Conservation (phyloP, 2,888 invertebrate genomes). For the Bibio marci region DNA sequence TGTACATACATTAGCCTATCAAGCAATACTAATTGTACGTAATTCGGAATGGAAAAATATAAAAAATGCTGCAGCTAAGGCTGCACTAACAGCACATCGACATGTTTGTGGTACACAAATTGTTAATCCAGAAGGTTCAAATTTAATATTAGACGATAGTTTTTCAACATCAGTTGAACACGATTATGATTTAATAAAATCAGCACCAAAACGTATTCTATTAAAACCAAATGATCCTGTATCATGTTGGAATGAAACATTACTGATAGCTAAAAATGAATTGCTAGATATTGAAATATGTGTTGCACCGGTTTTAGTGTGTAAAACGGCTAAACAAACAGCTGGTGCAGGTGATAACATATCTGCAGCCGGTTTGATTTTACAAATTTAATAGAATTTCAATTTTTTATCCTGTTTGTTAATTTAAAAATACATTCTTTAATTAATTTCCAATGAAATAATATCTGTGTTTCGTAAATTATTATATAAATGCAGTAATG, state of each 20-base stretch:
- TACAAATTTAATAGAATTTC: conserved; percentile 47
- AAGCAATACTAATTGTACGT: conserved; percentile 57
- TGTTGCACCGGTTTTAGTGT: conserved; percentile 69
- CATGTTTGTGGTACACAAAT: conserved; percentile 58
- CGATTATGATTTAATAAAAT: conserved; percentile 20
- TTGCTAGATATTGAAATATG: conserved; percentile 43
- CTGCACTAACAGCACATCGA: conserved; percentile 63
- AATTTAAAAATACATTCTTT: no score
- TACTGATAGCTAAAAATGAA: conserved; percentile 17
- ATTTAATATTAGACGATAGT: conserved; percentile 63
- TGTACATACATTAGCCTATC: conserved; percentile 76
- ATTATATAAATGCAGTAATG: no score
- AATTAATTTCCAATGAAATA: no score
- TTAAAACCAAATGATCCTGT: conserved; percentile 56
- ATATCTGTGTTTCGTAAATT: no score
- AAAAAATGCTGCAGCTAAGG: conserved; percentile 64
- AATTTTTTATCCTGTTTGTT: no score
- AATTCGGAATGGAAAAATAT: conserved; percentile 59
- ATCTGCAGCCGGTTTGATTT: conserved; percentile 70
- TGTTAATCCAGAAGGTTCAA: conserved; percentile 24
- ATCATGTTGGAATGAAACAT: conserved; percentile 60
- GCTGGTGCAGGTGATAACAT: conserved; percentile 81
- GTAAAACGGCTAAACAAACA: conserved; percentile 62
- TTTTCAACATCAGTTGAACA: conserved; percentile 50
- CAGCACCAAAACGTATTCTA: conserved; percentile 36